Conservation (phyloP, 2,113 vertebrate species). For the Trogon melanurus region DNA sequence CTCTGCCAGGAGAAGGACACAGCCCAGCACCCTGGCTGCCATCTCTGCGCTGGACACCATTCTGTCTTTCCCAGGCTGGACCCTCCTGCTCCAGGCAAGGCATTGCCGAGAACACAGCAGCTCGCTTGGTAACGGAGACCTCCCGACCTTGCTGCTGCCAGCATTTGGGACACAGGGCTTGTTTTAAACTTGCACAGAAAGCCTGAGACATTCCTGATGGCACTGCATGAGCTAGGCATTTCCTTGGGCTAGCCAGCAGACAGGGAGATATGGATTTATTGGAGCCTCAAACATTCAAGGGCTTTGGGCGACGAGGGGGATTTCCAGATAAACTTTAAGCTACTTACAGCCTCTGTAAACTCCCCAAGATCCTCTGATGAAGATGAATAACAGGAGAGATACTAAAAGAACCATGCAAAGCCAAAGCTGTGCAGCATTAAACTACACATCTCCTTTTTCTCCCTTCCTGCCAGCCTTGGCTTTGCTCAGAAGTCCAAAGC, state of each 20-base stretch:
- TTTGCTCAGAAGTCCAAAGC: neutral
- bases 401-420: neutral
- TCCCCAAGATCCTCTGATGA: slow-evolving; percentile 37
- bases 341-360: slow-evolving; percentile 52
- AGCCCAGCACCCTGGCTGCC: neutral
- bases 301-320: slow-evolving; percentile 38
- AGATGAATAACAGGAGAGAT: neutral
- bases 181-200: neutral
- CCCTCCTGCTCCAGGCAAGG: neutral
- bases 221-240: neutral
- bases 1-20: neutral
- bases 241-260: neutral
- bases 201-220: neutral
- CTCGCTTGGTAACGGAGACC: neutral
- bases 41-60: neutral
- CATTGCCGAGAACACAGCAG: neutral
- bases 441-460: neutral
- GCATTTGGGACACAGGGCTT: neutral
- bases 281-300: slow-evolving; percentile 18
- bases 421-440: neutral
- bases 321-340: slow-evolving; percentile 66
- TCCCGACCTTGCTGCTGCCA: neutral
- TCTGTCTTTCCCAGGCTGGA: neutral
- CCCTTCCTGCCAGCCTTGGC: neutral
- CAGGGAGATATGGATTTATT: slow-evolving; percentile 22